phyloP scores from a whole-genome alignment of 2,797 vertebrate genomes.

The Stomatorhinus walkeri region DNA sequence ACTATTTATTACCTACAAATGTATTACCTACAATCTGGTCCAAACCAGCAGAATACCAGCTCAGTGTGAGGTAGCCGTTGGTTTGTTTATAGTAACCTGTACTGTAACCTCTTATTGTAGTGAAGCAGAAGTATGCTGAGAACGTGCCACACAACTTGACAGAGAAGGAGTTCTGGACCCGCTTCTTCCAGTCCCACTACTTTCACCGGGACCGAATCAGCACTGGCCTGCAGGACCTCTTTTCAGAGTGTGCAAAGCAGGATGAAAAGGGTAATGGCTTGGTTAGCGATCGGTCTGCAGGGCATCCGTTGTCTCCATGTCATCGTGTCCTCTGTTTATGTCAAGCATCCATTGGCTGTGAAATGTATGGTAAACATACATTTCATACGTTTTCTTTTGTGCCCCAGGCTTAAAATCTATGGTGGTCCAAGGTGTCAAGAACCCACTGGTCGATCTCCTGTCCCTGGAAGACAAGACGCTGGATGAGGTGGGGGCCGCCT shows the following conservation, averaged over 20 bases:
- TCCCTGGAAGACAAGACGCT: conserved; percentile 88
- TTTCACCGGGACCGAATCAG: conserved; percentile 95
- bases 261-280: conserved; percentile 81
- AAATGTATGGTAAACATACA: background rate
- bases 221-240: conserved; percentile 90
- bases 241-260: conserved; percentile 96
- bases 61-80: background rate
- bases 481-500: conserved; percentile 74
- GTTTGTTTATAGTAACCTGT: background rate
- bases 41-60: background rate
- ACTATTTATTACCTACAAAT: background rate
- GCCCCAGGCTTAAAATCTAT: conserved; percentile 82
- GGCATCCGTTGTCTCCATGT: background rate
- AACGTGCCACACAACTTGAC: conserved; percentile 95
- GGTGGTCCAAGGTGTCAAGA: conserved; percentile 93
- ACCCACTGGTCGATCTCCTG: conserved; percentile 86
- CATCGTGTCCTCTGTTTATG: background rate
- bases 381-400: conserved; percentile 27
- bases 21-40: background rate
- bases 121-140: conserved; percentile 94
- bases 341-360: background rate
- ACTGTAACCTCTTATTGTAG: conserved; percentile 52
- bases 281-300: background rate
- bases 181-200: conserved; percentile 98
- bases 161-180: conserved; percentile 96